Base-by-base conservation (phyloP, 2,113 vertebrate genomes). In the Alligator mississippiensis region DNA sequence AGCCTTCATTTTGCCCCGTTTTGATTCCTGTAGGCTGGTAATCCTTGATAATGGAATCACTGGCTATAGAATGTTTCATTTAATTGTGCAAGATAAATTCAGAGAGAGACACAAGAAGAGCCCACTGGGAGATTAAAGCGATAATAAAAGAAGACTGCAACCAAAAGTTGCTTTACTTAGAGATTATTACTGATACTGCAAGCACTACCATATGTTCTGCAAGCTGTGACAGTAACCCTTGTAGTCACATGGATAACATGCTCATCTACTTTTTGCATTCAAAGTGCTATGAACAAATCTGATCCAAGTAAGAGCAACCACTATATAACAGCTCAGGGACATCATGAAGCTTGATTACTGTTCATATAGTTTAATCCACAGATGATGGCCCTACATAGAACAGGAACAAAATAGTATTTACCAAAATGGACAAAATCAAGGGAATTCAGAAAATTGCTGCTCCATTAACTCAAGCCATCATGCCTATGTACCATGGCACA, bases 141-240 rank as follows among this genome's bases (percentile, higher is more conserved):
- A 92, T 95, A 94, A 92, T 96, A 95, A 90, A 95, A 96, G 88
- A 94, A 96, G 93, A 92, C 93, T 95, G 77, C 79, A 90, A 93
- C 87, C 76, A 80, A 47, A 95, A 95, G 89, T 85, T 95, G 82
- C 82, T 89, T 96, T 96, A 95, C 90, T 95, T 92, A 84, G 91
- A 96, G 82, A 92, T 95, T 93, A 92, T 95, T 96, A 96, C 92
- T 95, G 92, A 93, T 93, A 95, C 82, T 92, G 89, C 89, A 96
- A 96, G 95, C 89, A 30, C 84, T 95, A 92, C 94, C 95, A 96
- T 96, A 96, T 96, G 96, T 72, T 96, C 96, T 95, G 92, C 97
- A 97, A 97, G 94, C 96, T 97, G 91, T 96, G 95, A 96, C 86
- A 95, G 87, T 96, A 82, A 93, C 86, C 96, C 97, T 91, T 94